Percentiles rank a stretch among this genome's conserved stretches.
Evolutionary conservation across 2,888 invertebrate genomes (phyloP).

Genomic region (Octonoba sinensis): DNA sequence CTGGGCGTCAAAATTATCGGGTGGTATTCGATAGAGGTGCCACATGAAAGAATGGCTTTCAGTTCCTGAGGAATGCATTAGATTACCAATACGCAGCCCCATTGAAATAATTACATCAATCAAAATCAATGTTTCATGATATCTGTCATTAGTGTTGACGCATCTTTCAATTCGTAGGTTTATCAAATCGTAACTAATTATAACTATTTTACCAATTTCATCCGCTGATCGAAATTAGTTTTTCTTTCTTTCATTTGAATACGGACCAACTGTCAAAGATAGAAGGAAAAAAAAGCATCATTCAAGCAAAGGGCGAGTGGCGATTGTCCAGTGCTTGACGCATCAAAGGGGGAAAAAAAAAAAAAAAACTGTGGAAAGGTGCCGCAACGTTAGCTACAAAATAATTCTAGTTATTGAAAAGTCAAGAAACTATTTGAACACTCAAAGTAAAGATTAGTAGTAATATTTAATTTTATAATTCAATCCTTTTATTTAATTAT

Average conservation of each 20-base stretch:
- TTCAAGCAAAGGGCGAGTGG: constrained; percentile 5
- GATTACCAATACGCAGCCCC: no score
- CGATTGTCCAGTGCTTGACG: constrained; percentile 10
- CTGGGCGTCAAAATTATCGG: no score
- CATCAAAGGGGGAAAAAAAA: background rate
- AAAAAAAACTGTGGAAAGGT: no score
- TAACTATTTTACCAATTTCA: constrained; percentile 11
- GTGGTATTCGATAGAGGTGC: no score
- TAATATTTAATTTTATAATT: no score
- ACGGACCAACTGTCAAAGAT: constrained; percentile 3
- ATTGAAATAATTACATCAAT: background rate
- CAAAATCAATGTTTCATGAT: constrained; percentile 9
- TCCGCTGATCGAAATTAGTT: constrained; percentile 13
- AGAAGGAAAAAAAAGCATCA: background rate
- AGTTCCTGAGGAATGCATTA: no score
- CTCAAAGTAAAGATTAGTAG: background rate
- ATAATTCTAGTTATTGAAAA: constrained; percentile 28
- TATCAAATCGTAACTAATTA: constrained; percentile 12
- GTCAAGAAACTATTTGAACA: constrained; percentile 17
- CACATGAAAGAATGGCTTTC: no score
- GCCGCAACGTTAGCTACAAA: no score
- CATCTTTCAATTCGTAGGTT: constrained; percentile 13
- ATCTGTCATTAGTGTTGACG: constrained; percentile 7
- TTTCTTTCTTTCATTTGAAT: constrained; percentile 17
- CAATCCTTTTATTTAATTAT: no score